Conservation (phyloP, 2,113 vertebrate genomes). For the Micromys minutus region DNA sequence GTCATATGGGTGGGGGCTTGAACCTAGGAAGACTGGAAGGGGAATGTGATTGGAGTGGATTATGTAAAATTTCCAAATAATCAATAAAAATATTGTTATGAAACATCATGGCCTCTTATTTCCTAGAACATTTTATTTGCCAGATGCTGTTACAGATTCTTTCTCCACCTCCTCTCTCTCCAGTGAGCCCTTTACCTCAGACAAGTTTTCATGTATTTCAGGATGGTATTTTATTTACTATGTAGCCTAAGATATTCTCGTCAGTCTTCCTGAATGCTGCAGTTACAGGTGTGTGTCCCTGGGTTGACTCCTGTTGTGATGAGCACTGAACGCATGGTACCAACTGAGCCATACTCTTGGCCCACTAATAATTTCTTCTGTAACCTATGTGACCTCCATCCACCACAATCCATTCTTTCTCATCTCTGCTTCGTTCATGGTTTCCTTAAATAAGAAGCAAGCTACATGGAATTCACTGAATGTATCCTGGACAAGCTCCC, state of each 20-base stretch:
- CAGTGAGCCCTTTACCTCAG: background rate
- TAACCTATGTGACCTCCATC: background rate
- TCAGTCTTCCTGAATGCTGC: background rate
- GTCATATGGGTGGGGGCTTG: background rate
- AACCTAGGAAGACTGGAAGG: background rate
- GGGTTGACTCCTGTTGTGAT: background rate
- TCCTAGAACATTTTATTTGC: background rate
- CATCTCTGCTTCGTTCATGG: rapidly evolving
- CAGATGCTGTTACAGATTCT: background rate
- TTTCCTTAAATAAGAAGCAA: background rate
- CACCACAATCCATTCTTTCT: background rate
- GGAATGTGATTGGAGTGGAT: background rate
- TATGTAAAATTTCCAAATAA: background rate
- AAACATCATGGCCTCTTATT: background rate
- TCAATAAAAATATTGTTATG: background rate
- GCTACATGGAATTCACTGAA: background rate
- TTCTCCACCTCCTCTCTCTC: background rate
- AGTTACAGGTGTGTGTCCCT: background rate
- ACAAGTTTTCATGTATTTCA: too few species aligned
- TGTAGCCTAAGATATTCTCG: background rate
- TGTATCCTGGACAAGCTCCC: background rate
- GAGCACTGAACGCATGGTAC: too few species aligned
- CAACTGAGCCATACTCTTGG: background rate
- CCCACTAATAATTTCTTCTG: background rate
- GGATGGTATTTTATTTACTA: background rate